Percentiles rank a stretch among this genome's conserved stretches.
Evolutionary conservation across 2,113 vertebrate species (phyloP).

Genomic region (Myxocyprinus asiaticus): DNA sequence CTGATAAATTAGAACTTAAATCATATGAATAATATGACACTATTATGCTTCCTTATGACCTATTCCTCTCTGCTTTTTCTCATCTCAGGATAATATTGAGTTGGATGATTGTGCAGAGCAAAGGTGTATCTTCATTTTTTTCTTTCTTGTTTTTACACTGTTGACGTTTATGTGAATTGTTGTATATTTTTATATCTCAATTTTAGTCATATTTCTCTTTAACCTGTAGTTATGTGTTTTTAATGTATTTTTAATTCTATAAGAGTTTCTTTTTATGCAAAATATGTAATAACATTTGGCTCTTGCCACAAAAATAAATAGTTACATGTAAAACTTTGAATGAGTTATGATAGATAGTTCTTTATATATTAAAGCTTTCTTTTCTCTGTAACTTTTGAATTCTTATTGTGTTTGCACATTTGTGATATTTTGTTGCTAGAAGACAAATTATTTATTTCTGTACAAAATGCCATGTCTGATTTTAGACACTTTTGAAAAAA

Average conservation of each 20-base stretch:
- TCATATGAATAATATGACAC: background rate
- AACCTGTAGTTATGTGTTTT: conserved; percentile 51
- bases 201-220: conserved; percentile 27
- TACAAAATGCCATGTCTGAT: too few species aligned
- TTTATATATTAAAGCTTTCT: too few species aligned
- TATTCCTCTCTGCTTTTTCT: background rate
- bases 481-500: too few species aligned
- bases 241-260: conserved; percentile 17
- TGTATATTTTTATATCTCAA: conserved; percentile 53
- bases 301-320: background rate
- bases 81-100: conserved; percentile 62
- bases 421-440: too few species aligned
- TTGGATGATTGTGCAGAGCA: conserved; percentile 29
- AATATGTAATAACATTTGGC: background rate
- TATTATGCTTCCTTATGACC: background rate
- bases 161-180: conserved; percentile 37
- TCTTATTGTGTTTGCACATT: too few species aligned
- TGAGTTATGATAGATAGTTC: too few species aligned
- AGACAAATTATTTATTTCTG: too few species aligned
- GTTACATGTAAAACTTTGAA: background rate
- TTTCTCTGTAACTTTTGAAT: too few species aligned
- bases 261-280: background rate
- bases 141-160: conserved; percentile 11
- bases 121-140: conserved; percentile 36
- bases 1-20: too few species aligned